These are phyloP conservation scores for Ips nitidus DNA, from an alignment of 1,140 invertebrate species.

Conservation along the genomic window DNA sequence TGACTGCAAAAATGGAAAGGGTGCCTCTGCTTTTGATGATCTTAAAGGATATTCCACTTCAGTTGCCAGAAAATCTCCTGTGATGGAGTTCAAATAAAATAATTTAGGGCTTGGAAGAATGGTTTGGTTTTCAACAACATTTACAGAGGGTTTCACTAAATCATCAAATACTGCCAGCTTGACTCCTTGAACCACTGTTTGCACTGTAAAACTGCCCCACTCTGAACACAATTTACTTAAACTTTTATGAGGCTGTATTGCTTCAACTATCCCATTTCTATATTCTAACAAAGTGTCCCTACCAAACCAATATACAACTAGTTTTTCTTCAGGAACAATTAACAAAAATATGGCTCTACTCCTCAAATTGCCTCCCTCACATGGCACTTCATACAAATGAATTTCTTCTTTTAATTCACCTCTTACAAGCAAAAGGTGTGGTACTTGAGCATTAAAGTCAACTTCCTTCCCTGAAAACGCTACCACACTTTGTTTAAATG, in stretches of 20 bases:
- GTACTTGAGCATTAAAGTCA: conserved; percentile 24
- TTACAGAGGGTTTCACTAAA: background rate
- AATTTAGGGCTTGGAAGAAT: conserved; percentile 32
- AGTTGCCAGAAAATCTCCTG: conserved; percentile 35
- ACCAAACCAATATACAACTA: conserved; percentile 36
- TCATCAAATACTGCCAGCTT: conserved; percentile 6
- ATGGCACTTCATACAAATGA: conserved; percentile 41
- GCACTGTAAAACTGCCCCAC: conserved; percentile 20
- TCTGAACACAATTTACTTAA: conserved; percentile 9
- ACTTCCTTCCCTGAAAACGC: conserved; percentile 30
- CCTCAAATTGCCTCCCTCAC: conserved; percentile 31
- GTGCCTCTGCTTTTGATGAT: conserved; percentile 14
- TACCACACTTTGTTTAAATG: conserved; percentile 29
- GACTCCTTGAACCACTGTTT: conserved; percentile 22
- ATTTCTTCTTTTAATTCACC: conserved; percentile 39
- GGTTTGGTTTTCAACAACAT: background rate
- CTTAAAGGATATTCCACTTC: conserved; percentile 39
- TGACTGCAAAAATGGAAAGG: conserved; percentile 41
- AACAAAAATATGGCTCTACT: conserved; percentile 38
- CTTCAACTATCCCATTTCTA: conserved; percentile 13
- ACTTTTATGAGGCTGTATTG: background rate
- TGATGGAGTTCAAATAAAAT: conserved; percentile 41
- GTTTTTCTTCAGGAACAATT: conserved; percentile 23
- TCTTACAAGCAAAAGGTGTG: conserved; percentile 37
- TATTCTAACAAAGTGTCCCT: conserved; percentile 6